These are phyloP conservation scores for Amniataba percoides DNA, from an alignment of 2,797 vertebrate species.

Conservation along the genomic window DNA sequence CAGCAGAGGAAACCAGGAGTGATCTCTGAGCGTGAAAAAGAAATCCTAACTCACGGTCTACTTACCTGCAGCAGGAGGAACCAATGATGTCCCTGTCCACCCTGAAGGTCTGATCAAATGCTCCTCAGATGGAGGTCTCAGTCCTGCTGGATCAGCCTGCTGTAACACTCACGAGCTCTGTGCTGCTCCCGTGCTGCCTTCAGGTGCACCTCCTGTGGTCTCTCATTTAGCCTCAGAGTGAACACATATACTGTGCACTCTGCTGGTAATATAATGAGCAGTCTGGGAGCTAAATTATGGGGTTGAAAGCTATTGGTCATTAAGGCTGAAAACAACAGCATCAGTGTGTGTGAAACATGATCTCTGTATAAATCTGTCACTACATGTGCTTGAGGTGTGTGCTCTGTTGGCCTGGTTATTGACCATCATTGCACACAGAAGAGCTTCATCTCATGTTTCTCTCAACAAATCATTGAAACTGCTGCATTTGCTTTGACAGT, in stretches of 20 bases:
- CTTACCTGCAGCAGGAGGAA: background rate
- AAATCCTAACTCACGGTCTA: background rate
- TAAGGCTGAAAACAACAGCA: background rate
- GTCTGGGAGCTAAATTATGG: background rate
- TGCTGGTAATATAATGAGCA: background rate
- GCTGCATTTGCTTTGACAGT: too few species aligned
- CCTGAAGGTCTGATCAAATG: background rate
- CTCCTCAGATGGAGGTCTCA: background rate
- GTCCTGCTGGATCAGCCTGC: background rate
- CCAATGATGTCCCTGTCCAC: background rate
- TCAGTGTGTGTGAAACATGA: background rate
- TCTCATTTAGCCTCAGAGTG: background rate
- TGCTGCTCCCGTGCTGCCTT: slow-evolving; percentile 6
- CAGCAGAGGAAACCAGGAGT: background rate
- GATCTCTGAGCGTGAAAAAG: background rate
- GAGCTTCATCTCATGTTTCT: background rate
- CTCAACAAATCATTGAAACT: too few species aligned
- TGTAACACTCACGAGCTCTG: background rate
- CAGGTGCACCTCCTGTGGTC: background rate
- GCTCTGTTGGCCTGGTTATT: background rate
- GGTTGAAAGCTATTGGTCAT: background rate
- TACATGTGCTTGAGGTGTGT: background rate
- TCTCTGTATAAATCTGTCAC: background rate
- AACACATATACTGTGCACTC: background rate
- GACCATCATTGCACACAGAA: background rate